phyloP scores from a whole-genome alignment of 2,888 invertebrate genomes.

The Elaeidobius kamerunicus region DNA sequence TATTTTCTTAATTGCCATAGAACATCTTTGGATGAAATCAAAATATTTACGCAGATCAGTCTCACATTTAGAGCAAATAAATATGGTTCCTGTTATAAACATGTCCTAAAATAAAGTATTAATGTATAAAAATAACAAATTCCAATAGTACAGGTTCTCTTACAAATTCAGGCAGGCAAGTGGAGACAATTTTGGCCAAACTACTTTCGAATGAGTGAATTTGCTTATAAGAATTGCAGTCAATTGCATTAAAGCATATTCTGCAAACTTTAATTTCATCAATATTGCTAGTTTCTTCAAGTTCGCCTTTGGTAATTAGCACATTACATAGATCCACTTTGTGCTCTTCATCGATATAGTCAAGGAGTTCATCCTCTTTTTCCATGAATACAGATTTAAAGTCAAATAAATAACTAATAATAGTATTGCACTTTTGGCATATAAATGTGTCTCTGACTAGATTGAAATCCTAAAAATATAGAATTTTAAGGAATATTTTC shows the following conservation, averaged over 20 bases:
- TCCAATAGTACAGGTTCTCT: background rate
- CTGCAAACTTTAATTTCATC: slow-evolving; percentile 1
- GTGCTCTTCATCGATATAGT: background rate
- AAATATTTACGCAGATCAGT: background rate
- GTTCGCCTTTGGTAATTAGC: background rate
- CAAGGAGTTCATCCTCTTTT: slow-evolving; percentile 8
- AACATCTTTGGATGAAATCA: background rate
- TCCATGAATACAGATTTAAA: slow-evolving; percentile 12
- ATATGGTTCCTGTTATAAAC: background rate
- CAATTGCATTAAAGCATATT: slow-evolving; percentile 3
- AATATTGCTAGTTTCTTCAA: background rate
- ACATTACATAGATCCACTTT: slow-evolving; percentile 8
- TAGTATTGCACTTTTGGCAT: slow-evolving; percentile 4
- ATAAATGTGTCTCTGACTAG: background rate
- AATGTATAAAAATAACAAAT: background rate
- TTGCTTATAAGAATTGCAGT: slow-evolving; percentile 1
- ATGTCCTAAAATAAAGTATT: background rate
- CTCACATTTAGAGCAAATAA: background rate
- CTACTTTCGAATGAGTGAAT: slow-evolving; percentile 1
- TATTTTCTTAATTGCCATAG: background rate
- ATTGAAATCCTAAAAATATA: slow-evolving; percentile 1
- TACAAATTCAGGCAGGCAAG: slow-evolving; percentile 11
- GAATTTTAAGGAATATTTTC: background rate
- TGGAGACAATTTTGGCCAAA: background rate
- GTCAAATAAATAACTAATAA: background rate